These are phyloP conservation scores for Chloroceryle inda DNA, from an alignment of 2,797 vertebrate species.

Conservation along the genomic window DNA sequence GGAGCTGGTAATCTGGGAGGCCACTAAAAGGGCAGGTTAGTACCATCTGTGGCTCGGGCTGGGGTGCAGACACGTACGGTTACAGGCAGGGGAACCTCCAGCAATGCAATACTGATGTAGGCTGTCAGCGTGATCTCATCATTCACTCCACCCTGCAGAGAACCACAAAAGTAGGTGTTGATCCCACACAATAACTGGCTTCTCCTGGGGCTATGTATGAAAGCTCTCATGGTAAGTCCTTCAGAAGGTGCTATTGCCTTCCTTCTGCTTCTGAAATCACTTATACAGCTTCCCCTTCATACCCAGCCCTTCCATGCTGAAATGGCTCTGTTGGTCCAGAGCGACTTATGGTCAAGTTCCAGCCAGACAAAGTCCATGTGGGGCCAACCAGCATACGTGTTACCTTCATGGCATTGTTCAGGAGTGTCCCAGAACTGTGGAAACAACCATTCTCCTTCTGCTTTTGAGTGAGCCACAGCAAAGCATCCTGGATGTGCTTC, in stretches of 20 bases:
- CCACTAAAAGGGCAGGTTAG: not conserved
- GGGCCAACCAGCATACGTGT: not conserved
- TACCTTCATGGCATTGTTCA: constrained; percentile 89
- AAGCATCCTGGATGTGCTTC: constrained; percentile 75
- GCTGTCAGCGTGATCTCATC: constrained; percentile 71
- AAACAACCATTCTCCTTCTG: constrained; percentile 87
- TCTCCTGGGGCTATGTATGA: not conserved
- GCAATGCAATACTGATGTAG: constrained; percentile 68
- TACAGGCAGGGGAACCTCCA: constrained; percentile 70
- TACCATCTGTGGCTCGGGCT: not conserved
- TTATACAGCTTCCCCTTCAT: not conserved
- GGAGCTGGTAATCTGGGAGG: not conserved
- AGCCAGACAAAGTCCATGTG: not conserved
- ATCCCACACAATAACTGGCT: not conserved
- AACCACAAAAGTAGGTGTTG: not conserved
- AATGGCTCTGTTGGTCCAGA: not conserved
- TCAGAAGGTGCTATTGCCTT: not conserved
- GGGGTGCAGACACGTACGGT: constrained; percentile 42
- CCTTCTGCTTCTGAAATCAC: not conserved
- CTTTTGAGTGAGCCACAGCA: constrained; percentile 77
- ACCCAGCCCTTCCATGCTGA: not conserved
- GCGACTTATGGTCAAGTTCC: not conserved
- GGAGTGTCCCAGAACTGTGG: constrained; percentile 82
- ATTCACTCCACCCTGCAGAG: constrained; percentile 72
- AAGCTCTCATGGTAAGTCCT: not conserved